These are phyloP conservation scores for Sebastolobus alascanus DNA, from an alignment of 2,797 vertebrate species.

Conservation along the genomic window DNA sequence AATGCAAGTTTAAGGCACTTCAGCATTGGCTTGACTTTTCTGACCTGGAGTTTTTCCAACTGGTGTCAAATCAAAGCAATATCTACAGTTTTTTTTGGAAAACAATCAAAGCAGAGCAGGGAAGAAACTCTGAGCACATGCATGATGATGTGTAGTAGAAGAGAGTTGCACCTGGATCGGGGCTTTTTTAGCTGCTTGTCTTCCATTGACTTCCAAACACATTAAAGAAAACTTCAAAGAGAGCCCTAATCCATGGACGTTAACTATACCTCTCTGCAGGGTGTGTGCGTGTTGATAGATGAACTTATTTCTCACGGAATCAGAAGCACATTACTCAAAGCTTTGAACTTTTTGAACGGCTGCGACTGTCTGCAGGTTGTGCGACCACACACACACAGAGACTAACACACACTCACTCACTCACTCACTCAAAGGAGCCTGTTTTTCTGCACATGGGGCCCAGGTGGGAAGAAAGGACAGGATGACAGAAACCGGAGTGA, in stretches of 20 bases:
- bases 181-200: slow-evolving; percentile 35
- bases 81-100: slow-evolving; percentile 19
- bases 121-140: slow-evolving; percentile 14
- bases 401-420: slow-evolving; percentile 1
- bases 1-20: too few species aligned
- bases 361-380: slow-evolving; percentile 42
- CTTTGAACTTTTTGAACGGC: slow-evolving; percentile 63
- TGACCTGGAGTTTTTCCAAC: too few species aligned
- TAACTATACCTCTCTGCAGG: slow-evolving; percentile 38
- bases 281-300: slow-evolving; percentile 29
- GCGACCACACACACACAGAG: slow-evolving; percentile 5
- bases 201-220: slow-evolving; percentile 28
- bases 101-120: slow-evolving; percentile 40
- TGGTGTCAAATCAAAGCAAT: slow-evolving; percentile 31
- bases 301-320: slow-evolving; percentile 51
- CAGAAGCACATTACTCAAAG: slow-evolving; percentile 49
- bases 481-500: slow-evolving; percentile 44
- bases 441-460: slow-evolving; percentile 62
- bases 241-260: slow-evolving; percentile 49
- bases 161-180: slow-evolving; percentile 47
- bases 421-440: slow-evolving; percentile 42
- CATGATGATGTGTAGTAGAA: slow-evolving; percentile 16
- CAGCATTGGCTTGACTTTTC: too few species aligned
- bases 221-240: slow-evolving; percentile 69
- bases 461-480: slow-evolving; percentile 46